Evolutionary conservation across 2,797 vertebrate species (phyloP).

Genomic region (Pipistrellus pipistrellus): DNA sequence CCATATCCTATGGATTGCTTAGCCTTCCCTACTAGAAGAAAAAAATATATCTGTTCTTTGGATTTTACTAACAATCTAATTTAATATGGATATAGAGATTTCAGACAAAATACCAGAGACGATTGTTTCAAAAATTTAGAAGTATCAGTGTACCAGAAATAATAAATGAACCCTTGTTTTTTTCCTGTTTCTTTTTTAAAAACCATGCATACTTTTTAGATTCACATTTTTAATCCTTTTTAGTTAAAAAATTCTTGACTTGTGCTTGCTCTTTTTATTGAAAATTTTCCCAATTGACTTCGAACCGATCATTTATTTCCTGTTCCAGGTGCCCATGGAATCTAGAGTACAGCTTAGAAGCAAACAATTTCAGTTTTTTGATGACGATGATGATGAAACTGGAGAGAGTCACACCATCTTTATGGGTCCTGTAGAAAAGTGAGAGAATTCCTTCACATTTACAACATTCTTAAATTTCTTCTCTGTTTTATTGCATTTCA

Average conservation of each 20-base stretch:
- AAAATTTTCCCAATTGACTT: slow-evolving; percentile 49
- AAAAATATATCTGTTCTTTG: neutral
- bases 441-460: slow-evolving; percentile 82
- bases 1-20: neutral
- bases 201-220: slow-evolving; percentile 33
- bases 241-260: slow-evolving; percentile 33
- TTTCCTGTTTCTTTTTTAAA: slow-evolving; percentile 52
- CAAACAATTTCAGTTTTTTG: slow-evolving; percentile 92
- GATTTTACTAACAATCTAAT: slow-evolving; percentile 47
- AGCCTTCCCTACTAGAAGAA: neutral
- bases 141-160: neutral
- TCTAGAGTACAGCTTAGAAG: slow-evolving; percentile 88
- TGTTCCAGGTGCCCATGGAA: slow-evolving; percentile 85
- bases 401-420: slow-evolving; percentile 95
- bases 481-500: slow-evolving; percentile 55
- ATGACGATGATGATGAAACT: slow-evolving; percentile 94
- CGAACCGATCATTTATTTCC: slow-evolving; percentile 57
- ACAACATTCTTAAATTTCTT: slow-evolving; percentile 16
- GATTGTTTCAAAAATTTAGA: neutral
- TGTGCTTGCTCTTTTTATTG: slow-evolving; percentile 39
- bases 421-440: slow-evolving; percentile 97
- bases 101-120: neutral
- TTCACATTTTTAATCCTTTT: neutral
- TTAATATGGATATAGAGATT: slow-evolving; percentile 1
- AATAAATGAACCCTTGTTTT: neutral